Evolutionary conservation across 2,113 vertebrate species (phyloP), one percentile per base, ranked within the genome.

Genomic region (Bettongia penicillata): DNA sequence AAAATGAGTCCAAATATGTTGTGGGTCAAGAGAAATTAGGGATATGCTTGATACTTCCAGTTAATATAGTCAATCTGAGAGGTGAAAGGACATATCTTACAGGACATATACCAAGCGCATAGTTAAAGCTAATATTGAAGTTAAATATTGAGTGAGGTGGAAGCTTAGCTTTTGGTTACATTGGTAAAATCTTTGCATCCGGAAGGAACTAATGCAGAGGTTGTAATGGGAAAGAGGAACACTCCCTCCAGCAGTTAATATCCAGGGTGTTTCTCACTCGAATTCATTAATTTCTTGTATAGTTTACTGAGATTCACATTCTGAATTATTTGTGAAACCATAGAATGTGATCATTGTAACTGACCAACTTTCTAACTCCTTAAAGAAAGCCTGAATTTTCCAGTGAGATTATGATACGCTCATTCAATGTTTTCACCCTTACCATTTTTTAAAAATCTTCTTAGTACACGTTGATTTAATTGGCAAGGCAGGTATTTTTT

Each of bases 201-300:
- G 91, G 28, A 50, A 47, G 43, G 53, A 25, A 92, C 28, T n/a
- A 89, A 53, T 92, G 10, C 31, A 92, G 0, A 90, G 77, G 1
- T 51, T 93, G 7, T 89, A 95, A 95, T 91, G 26, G 11, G 28
- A 97, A 97, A 93, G 91, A 97, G 93, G 94, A 96, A 49, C 92
- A 53, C 48, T 92, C 96, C 90, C 55, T 96, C 53, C 6, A 84
- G 49, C n/a, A 11, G 9, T 89, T 95, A 93, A 95, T 93, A 96
- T 51, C 48, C 52, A 92, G 3, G 90, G 48, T 26, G 48, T 37
- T 92, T 51, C 61, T 84, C 28, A 91, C 91, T 16, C 93, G 96
- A 97, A 93, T 96, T 53, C 94, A 95, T 96, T 91, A 95, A 51
- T 28, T 90, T 37, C 28, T 95, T 94, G 31, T 84, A 89, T 43